phyloP scores from a whole-genome alignment of 2,888 invertebrate genomes.

The Orthosia gothica region DNA sequence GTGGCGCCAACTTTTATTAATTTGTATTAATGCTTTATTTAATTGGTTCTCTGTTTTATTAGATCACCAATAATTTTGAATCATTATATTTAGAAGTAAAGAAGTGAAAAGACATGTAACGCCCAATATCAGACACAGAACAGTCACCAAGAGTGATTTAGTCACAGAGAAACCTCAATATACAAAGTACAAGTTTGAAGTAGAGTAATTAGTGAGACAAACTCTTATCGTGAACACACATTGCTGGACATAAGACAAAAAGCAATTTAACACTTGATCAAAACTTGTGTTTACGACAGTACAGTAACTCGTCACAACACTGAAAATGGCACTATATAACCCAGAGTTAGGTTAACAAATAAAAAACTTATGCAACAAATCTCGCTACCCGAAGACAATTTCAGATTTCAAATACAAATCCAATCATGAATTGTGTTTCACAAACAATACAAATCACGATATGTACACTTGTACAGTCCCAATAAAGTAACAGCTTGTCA shows the following conservation, averaged over 20 bases:
- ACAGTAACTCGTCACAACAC: constrained; percentile 75
- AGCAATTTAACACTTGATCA: constrained; percentile 62
- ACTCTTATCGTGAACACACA: constrained; percentile 68
- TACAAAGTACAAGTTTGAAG: constrained; percentile 63
- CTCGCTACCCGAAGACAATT: constrained; percentile 67
- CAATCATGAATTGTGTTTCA: constrained; percentile 67
- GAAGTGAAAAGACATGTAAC: constrained; percentile 43
- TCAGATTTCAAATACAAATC: constrained; percentile 64
- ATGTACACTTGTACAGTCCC: constrained; percentile 77
- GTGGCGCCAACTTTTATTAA: constrained; percentile 48
- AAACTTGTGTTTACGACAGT: constrained; percentile 62
- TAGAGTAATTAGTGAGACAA: constrained; percentile 59
- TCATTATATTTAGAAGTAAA: constrained; percentile 27
- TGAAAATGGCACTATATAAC: constrained; percentile 86
- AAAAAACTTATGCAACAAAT: constrained; percentile 64
- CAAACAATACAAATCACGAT: constrained; percentile 74
- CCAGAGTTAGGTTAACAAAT: constrained; percentile 73
- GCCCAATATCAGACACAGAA: constrained; percentile 52
- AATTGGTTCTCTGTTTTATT: constrained; percentile 16
- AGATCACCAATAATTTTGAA: constrained; percentile 33
- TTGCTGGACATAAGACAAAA: constrained; percentile 66
- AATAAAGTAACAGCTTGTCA: constrained; percentile 64
- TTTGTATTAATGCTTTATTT: constrained; percentile 29
- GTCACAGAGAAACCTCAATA: constrained; percentile 62
- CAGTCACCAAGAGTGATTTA: constrained; percentile 61